phyloP scores from a whole-genome alignment of 2,888 invertebrate species.

The Fissipunctia ypsillon region DNA sequence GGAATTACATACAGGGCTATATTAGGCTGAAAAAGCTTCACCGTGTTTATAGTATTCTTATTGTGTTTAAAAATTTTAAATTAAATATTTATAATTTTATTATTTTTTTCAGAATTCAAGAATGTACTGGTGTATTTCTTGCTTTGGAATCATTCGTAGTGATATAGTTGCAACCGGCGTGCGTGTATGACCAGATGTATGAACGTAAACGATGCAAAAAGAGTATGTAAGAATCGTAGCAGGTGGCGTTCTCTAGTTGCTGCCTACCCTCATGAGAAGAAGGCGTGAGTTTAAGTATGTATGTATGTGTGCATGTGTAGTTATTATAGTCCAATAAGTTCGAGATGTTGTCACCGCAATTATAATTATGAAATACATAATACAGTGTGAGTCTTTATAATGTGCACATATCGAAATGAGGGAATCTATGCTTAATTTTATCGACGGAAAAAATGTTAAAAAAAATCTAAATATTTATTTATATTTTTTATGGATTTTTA shows the following conservation, averaged over 20 bases:
- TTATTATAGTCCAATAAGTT: not conserved
- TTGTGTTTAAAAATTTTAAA: conserved; percentile 1
- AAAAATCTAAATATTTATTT: no score
- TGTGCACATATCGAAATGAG: no score
- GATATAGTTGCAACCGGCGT: not conserved
- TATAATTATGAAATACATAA: conserved; percentile 18
- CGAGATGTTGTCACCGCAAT: not conserved
- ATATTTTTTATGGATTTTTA: no score
- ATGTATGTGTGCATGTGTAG: not conserved
- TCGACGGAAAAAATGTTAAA: no score
- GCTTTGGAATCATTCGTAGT: conserved; percentile 82
- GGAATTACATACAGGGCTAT: not conserved
- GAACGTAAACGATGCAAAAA: not conserved
- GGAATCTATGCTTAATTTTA: no score
- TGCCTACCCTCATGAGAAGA: not conserved
- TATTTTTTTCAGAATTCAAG: conserved; percentile 87
- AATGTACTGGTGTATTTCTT: conserved; percentile 87
- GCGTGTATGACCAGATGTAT: not conserved
- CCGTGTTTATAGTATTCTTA: not conserved
- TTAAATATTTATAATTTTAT: conserved; percentile 26
- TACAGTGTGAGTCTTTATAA: no score
- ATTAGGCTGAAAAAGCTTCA: conserved; percentile 11
- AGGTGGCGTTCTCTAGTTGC: not conserved
- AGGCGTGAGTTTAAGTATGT: not conserved
- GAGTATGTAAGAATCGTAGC: not conserved